Evolutionary conservation across 2,113 vertebrate genomes (phyloP), one percentile per base, ranked within the genome.

Genomic region (Atrichornis clamosus): DNA sequence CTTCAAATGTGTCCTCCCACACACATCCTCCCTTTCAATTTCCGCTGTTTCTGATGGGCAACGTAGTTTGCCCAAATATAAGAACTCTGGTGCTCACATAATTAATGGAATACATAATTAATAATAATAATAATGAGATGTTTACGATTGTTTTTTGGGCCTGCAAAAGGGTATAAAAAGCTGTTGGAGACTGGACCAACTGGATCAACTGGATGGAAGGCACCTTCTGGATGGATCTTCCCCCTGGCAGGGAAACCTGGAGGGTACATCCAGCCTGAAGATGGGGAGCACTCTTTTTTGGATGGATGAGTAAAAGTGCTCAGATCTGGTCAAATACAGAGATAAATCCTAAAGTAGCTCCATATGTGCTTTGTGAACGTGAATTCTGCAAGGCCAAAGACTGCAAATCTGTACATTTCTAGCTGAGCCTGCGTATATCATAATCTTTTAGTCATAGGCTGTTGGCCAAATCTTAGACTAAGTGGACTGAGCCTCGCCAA

Each of bases 11-110:
- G 35, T 56, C 79, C 79, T 76, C 63, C 72, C 64, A 76, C 72
- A 69, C 32, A 69, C 42, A 69, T 82, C 60, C 77, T 82, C 77
- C 60, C 69, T 44, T 68, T 82, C 59, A 46, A 28, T 62, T 82
- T 89, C 69, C 33, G 9, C 39, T 12, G 37, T 7, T 1, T 15
- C 10, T 63, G 56, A 15, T 2, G 0, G 35, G 63, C 80, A 49
- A 13, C 2, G 4, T 3, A 13, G 30, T 37, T 77, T 1, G 2
- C 37, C 15, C 56, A 33, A 16, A 33, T 13, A 3, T 2, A 11
- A 55, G 30, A 35, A 32, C 8, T 35, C 8, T 22, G 6, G 7
- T 76, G 49, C 35, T 33, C 47, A 49, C 41, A 15, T 27, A 32
- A 32, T 41, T 35, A 73, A 10, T 11, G 4, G 11, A 68, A 83